A percentile compares a stretch with the other conserved stretches of the same genome.
Evolutionary conservation across 2,797 vertebrate genomes (phyloP).

Genomic region (Loriculus beryllinus): DNA sequence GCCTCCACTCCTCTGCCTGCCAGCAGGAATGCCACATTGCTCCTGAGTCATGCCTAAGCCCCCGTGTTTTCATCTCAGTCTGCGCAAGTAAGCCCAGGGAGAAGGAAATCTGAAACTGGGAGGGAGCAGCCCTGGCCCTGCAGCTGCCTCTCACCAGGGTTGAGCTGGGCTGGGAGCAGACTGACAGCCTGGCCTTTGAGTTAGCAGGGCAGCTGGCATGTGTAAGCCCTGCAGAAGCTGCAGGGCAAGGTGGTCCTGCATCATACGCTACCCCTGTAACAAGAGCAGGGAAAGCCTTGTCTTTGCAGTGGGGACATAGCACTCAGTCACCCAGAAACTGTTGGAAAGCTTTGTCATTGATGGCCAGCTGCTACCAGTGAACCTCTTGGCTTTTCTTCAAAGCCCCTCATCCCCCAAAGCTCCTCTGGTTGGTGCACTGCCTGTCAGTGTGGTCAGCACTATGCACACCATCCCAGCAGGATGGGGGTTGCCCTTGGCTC

Average conservation of each 20-base stretch:
- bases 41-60: background rate
- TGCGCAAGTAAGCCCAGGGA: background rate
- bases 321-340: background rate
- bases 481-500: background rate
- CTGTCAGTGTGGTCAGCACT: background rate
- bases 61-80: background rate
- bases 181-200: background rate
- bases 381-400: background rate
- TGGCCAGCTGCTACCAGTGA: background rate
- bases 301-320: fast-evolving
- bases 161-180: background rate
- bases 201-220: background rate
- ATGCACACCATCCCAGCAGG: fast-evolving
- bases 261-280: background rate
- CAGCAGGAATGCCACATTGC: background rate
- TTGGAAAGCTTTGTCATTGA: background rate
- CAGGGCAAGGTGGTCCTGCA: background rate
- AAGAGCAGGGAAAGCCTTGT: background rate
- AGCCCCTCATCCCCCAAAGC: background rate
- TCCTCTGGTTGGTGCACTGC: fast-evolving
- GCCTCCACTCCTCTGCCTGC: background rate
- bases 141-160: background rate
- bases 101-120: background rate
- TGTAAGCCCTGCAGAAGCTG: background rate
- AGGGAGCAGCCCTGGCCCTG: background rate